Base-by-base conservation (phyloP, 2,888 invertebrate genomes). In the Amblyteles armatorius region DNA sequence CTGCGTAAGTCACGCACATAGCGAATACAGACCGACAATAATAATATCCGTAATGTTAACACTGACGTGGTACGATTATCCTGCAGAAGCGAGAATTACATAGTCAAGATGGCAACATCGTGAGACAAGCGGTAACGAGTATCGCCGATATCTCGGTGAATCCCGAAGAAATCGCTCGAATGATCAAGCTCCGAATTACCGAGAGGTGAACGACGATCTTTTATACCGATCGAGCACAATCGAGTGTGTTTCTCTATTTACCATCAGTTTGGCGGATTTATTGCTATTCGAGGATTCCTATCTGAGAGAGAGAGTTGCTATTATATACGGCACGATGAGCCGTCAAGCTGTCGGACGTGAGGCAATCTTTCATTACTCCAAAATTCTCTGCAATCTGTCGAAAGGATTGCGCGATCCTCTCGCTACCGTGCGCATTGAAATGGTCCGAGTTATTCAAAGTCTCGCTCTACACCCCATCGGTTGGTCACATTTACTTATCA, bases 81-180 rank as follows among this genome's bases (percentile, higher is more conserved):
- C 26, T 7, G 65, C 87, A 94, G 94, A 90, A 91, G 85, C 90
- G 91, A 79, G 94, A 95, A 86, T 89, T 95, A 11, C 93, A 94
- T 76, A 87, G 91, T 83, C 88, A 91, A 67, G 91, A 94, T 84
- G 86, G 87, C 1, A 76, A 90, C 9, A 88, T 92, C 7, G 92
- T 94, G 2, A 89, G 94, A 77, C 92, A 93, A 87, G 94, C 94
- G n/a, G 86, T 95, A 4, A 92, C 92, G n/a, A 94, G 92, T 33
- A 90, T 95, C 52, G 90, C 90, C 5, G 95, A 95, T 86, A 82
- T 95, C 33, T 85, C 94, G 13, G 93, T 94, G 52, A 92, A 94
- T 90, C 94, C 95, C 2, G 94, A 95, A 90, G 92, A 92, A 89
- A 92, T 92, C 74, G 93, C 91, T 63, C 94, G 94, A 89, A 94